These are phyloP conservation scores for Nyctibius bracteatus DNA, from an alignment of 2,113 vertebrate genomes.

Conservation along the genomic window DNA sequence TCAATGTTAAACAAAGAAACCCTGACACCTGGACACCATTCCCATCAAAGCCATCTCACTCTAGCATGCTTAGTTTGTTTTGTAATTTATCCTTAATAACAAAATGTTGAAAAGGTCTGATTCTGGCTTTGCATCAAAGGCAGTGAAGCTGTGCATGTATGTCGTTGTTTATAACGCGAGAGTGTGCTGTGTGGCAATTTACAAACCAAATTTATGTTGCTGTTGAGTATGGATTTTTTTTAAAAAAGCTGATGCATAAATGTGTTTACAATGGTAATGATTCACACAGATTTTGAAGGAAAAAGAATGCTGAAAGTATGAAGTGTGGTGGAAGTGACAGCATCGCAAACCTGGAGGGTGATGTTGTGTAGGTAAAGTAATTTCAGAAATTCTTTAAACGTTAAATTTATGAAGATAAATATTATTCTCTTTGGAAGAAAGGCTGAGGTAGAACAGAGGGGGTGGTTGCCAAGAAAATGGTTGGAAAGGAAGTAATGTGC, in stretches of 20 bases:
- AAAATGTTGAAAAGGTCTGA: neutral
- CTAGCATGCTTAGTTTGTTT: neutral
- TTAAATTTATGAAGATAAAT: neutral
- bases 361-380: neutral
- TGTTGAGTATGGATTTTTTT: neutral
- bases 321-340: neutral
- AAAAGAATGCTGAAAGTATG: neutral
- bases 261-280: neutral
- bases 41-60: neutral
- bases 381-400: neutral
- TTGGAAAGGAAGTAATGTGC: neutral
- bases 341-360: accelerated
- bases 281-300: neutral
- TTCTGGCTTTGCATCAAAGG: neutral
- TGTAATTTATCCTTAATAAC: neutral
- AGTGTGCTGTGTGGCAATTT: neutral
- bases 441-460: neutral
- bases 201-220: neutral
- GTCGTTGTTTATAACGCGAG: accelerated
- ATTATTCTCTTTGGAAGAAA: neutral
- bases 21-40: neutral
- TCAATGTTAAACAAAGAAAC: neutral
- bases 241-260: neutral
- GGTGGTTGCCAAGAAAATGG: neutral
- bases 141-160: neutral